A percentile compares a stretch with the other conserved stretches of the same genome.
These are phyloP conservation scores for Probosciger aterrimus DNA, from an alignment of 2,113 vertebrate genomes.

Conservation along the genomic window DNA sequence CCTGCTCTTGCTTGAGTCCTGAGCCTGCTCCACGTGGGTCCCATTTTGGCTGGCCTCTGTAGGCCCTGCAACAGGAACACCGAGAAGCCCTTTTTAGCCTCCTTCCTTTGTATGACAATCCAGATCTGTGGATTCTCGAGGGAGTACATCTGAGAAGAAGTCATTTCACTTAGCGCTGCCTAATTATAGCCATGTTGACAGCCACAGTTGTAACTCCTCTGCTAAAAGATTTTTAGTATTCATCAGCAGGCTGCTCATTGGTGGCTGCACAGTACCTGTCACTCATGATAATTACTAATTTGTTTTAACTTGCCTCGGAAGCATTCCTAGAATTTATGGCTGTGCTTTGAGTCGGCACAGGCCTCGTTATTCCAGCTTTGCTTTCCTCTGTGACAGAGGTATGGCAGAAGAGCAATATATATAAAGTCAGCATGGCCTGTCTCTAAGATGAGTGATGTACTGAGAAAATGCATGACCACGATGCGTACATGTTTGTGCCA, in stretches of 20 bases:
- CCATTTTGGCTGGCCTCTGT: background rate
- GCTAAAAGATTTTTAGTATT: slow-evolving; percentile 52
- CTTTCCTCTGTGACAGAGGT: background rate
- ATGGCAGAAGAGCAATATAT: background rate
- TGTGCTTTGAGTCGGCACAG: background rate
- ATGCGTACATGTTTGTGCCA: fast-evolving
- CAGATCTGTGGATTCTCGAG: background rate
- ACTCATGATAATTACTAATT: slow-evolving; percentile 57
- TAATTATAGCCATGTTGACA: slow-evolving; percentile 56
- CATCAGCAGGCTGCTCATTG: background rate
- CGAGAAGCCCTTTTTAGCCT: background rate
- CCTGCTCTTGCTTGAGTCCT: background rate
- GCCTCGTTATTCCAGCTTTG: slow-evolving; percentile 16
- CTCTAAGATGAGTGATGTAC: background rate
- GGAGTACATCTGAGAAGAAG: slow-evolving; percentile 44
- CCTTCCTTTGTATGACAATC: background rate
- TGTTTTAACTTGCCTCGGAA: slow-evolving; percentile 60
- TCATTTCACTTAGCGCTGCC: slow-evolving; percentile 25
- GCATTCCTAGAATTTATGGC: slow-evolving; percentile 46
- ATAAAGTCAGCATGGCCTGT: background rate
- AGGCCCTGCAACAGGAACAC: background rate
- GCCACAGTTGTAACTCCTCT: slow-evolving; percentile 49
- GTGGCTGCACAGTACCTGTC: slow-evolving; percentile 31
- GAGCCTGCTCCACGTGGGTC: background rate
- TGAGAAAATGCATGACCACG: background rate